Percentiles rank a stretch among this genome's conserved stretches.
Conservation (phyloP, 1,140 invertebrate species). For the Orchestia grillus region DNA sequence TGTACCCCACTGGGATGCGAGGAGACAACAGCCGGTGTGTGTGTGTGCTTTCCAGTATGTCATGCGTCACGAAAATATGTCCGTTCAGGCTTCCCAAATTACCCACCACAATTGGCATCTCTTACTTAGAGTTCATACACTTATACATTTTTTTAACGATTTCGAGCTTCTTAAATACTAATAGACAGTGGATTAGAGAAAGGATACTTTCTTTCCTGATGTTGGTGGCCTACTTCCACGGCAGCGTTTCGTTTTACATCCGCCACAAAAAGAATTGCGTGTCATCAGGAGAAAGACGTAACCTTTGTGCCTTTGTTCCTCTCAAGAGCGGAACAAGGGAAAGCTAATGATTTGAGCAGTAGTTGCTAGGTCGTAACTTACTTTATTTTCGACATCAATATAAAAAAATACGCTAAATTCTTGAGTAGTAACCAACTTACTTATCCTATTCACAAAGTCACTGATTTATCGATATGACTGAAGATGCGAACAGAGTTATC, state of each 20-base stretch:
- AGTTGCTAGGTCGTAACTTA: neutral
- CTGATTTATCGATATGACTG: too few species aligned
- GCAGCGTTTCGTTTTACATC: neutral
- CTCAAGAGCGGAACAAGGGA: neutral
- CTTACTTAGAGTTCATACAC: neutral
- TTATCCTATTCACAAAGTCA: too few species aligned
- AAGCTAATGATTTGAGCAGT: neutral
- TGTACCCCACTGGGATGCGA: neutral
- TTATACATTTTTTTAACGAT: too few species aligned
- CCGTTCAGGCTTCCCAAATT: too few species aligned
- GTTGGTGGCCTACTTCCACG: neutral
- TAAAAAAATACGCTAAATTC: too few species aligned
- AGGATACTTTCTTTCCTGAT: neutral
- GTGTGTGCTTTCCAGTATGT: neutral
- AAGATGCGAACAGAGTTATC: too few species aligned
- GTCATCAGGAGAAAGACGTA: neutral
- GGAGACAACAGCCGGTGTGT: neutral
- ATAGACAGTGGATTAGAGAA: neutral
- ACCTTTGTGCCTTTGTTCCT: neutral
- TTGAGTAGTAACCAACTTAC: too few species aligned
- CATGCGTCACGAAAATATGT: too few species aligned
- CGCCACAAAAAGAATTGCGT: neutral
- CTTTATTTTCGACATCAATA: neutral
- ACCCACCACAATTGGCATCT: neutral
- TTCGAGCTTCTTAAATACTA: neutral